phyloP scores from a whole-genome alignment of 64 coral and sea anemone species.

The Pachyseris speciosa region DNA sequence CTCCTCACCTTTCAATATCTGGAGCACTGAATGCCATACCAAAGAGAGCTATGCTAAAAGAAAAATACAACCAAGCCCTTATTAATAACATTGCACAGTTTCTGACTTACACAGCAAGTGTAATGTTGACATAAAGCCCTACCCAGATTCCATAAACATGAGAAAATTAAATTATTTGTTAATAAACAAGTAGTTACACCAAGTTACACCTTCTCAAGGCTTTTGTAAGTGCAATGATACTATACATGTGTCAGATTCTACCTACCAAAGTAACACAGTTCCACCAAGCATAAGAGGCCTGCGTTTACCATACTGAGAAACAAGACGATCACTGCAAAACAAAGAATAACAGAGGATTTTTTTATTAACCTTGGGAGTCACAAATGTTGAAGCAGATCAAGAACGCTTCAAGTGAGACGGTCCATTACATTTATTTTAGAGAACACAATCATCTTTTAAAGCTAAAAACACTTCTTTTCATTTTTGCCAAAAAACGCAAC shows the following conservation, averaged over 20 bases:
- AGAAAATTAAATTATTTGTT: too few species aligned
- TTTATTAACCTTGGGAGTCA: neutral
- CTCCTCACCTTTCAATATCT: constrained; percentile 84
- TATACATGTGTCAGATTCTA: neutral
- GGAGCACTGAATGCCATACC: constrained; percentile 99
- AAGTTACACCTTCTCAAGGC: too few species aligned
- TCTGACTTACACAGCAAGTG: neutral
- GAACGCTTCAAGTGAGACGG: too few species aligned
- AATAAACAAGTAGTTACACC: too few species aligned
- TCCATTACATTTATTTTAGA: too few species aligned
- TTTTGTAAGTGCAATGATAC: too few species aligned
- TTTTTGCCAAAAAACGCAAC: too few species aligned
- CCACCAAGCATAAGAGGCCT: constrained; percentile 96
- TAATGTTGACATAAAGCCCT: too few species aligned
- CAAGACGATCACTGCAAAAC: constrained; percentile 77
- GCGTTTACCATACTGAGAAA: constrained; percentile 90
- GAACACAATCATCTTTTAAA: too few species aligned
- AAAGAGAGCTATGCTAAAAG: constrained; percentile 91
- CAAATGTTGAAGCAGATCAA: too few species aligned
- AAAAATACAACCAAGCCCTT: neutral
- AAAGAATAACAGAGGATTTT: neutral
- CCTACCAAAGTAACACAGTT: constrained; percentile 86
- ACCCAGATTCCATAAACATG: too few species aligned
- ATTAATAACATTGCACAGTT: neutral
- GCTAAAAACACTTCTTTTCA: too few species aligned